These are phyloP conservation scores for Alexandromys fortis DNA, from an alignment of 2,113 vertebrate species.

Conservation along the genomic window DNA sequence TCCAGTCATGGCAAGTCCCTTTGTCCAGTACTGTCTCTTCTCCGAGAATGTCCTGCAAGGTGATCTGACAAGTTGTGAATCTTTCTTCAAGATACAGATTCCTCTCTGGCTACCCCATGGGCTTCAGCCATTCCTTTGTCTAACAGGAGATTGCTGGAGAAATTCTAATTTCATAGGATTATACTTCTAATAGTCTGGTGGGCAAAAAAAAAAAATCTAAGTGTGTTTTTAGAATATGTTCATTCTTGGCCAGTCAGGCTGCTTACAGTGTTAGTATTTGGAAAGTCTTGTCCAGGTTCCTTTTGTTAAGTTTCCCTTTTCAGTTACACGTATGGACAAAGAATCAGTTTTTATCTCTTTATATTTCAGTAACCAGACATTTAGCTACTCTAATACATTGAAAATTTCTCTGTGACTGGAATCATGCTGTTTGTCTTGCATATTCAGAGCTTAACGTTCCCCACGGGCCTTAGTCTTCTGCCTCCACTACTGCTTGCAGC, in stretches of 20 bases:
- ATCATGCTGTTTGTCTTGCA: background rate
- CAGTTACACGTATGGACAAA: background rate
- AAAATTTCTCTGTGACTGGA: background rate
- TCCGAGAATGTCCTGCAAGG: background rate
- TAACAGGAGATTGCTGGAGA: background rate
- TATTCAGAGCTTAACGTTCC: background rate
- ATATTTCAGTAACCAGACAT: background rate
- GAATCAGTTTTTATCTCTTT: background rate
- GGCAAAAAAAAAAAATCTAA: background rate
- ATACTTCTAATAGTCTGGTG: background rate
- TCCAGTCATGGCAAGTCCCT: background rate
- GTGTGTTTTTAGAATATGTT: background rate
- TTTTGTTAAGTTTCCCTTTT: background rate
- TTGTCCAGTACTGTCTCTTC: background rate
- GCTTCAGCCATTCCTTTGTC: background rate
- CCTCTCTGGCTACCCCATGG: background rate
- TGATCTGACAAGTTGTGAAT: background rate
- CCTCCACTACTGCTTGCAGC: background rate
- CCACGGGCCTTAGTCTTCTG: background rate
- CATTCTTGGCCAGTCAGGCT: background rate
- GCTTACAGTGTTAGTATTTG: background rate
- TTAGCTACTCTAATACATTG: background rate
- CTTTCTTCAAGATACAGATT: background rate
- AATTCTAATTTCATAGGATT: background rate
- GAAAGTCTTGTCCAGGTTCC: background rate